These are phyloP conservation scores for Scrobipalpa atriplicella DNA, from an alignment of 2,888 invertebrate genomes.

Conservation along the genomic window DNA sequence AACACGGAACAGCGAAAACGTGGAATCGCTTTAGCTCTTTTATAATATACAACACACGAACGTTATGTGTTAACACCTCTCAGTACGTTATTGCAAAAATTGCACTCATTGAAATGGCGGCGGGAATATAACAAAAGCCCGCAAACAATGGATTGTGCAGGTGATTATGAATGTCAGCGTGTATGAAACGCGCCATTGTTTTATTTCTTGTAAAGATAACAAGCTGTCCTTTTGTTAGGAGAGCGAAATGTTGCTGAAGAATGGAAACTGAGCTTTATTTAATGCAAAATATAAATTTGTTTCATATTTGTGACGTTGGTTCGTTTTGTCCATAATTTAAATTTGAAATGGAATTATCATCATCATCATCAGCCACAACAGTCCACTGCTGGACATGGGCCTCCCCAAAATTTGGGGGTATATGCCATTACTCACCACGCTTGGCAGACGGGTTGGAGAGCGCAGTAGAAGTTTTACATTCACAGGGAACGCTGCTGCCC, in stretches of 20 bases:
- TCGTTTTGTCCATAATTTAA: too few species aligned
- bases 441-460: too few species aligned
- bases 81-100: slow-evolving; percentile 12
- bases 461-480: too few species aligned
- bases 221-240: slow-evolving; percentile 12
- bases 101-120: slow-evolving; percentile 13
- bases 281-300: neutral
- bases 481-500: too few species aligned
- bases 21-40: slow-evolving; percentile 65
- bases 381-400: too few species aligned
- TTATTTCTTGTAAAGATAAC: slow-evolving; percentile 17
- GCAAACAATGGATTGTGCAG: slow-evolving; percentile 14
- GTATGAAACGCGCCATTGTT: slow-evolving; percentile 13
- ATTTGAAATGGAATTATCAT: too few species aligned
- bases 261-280: slow-evolving; percentile 1
- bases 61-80: slow-evolving; percentile 21
- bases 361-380: too few species aligned
- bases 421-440: too few species aligned
- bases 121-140: slow-evolving; percentile 15
- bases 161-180: slow-evolving; percentile 23
- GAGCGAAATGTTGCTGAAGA: neutral
- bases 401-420: too few species aligned
- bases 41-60: slow-evolving; percentile 35
- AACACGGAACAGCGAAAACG: slow-evolving; percentile 77
- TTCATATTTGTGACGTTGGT: too few species aligned